A percentile compares a stretch with the other conserved stretches of the same genome.
These are phyloP conservation scores for Elysia crispata DNA, from an alignment of 2,888 invertebrate species.

Conservation along the genomic window DNA sequence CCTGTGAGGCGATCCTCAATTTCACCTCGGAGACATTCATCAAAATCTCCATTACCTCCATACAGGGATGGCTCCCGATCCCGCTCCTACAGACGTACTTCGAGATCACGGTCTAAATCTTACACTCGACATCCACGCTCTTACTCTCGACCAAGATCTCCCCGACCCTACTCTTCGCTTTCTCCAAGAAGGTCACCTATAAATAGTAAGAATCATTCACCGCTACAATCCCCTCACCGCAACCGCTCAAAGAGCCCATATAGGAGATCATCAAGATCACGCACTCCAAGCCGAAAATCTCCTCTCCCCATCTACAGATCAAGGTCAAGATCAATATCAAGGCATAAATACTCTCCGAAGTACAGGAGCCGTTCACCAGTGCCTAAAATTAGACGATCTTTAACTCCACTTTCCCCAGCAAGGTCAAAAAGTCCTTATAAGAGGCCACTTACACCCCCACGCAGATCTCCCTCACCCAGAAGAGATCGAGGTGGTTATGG, in stretches of 20 bases:
- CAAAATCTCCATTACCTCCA: constrained; percentile 25
- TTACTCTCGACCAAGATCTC: constrained; percentile 52
- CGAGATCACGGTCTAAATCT: constrained; percentile 52
- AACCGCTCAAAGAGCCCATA: constrained; percentile 43
- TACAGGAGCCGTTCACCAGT: constrained; percentile 34
- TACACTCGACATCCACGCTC: constrained; percentile 55
- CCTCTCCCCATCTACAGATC: constrained; percentile 21
- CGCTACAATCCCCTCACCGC: constrained; percentile 30
- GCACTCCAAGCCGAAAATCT: constrained; percentile 39
- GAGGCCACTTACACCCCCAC: constrained; percentile 54
- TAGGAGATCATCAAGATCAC: constrained; percentile 53
- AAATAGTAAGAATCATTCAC: not conserved
- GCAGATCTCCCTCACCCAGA: constrained; percentile 52
- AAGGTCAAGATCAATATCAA: constrained; percentile 34
- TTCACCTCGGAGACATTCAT: not conserved
- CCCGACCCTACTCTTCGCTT: constrained; percentile 26
- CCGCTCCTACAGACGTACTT: constrained; percentile 54
- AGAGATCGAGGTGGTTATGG: constrained; percentile 35
- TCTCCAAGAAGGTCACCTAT: constrained; percentile 36
- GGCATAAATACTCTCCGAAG: constrained; percentile 35
- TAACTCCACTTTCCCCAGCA: constrained; percentile 30
- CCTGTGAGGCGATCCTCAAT: constrained; percentile 1
- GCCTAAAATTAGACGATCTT: constrained; percentile 27
- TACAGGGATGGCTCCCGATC: constrained; percentile 50
- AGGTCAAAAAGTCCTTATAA: constrained; percentile 47